Evolutionary conservation across 2,888 invertebrate genomes (phyloP), one percentile per base, ranked within the genome.

Genomic region (Dinocampus coccinellae): DNA sequence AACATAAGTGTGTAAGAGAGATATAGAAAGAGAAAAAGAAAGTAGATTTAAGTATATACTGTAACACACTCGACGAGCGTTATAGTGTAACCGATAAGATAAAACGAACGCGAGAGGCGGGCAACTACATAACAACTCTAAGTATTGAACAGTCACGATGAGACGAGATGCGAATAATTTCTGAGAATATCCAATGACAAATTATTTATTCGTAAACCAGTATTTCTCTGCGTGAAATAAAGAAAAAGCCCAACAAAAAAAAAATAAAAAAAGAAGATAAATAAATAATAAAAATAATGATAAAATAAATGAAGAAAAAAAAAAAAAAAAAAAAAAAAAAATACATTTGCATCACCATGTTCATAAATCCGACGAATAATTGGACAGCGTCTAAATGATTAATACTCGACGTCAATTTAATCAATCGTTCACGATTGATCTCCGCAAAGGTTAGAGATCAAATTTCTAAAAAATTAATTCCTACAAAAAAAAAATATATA

Each of bases 111-210:
- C 47, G 16, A 20, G 69, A 63, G 69, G 55, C 62, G 69, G 24
- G 55, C 16, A 34, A 22, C 20, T 34, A 60, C 36, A 60, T 36
- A 20, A 60, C 33, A 22, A 33, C 11, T 34, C 34, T 33, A 60
- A 53, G 61, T 69, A 52, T 61, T 33, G 68, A 69, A 62, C 39
- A 63, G 62, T 63, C 62, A 69, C 69, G 63, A 63, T 47, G 47
- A 47, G 47, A 47, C 16, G 47, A 47, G 47, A 47, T 47, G 47
- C 47, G 47, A 47, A 47, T 47, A n/a, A 47, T 47, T 47, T 47
- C 47, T 55, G 39, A 26, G 63, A 55, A 36, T 36, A 36, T 53
- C 61, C 55, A 69, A 69, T 69, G 29, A 34, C 34, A 33, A 58
- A 34, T 33, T 42, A 29, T 58, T 47, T 63, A 47, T 47, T 47